Evolutionary conservation across 2,888 invertebrate genomes (phyloP).

Genomic region (Diplolepis rosae): DNA sequence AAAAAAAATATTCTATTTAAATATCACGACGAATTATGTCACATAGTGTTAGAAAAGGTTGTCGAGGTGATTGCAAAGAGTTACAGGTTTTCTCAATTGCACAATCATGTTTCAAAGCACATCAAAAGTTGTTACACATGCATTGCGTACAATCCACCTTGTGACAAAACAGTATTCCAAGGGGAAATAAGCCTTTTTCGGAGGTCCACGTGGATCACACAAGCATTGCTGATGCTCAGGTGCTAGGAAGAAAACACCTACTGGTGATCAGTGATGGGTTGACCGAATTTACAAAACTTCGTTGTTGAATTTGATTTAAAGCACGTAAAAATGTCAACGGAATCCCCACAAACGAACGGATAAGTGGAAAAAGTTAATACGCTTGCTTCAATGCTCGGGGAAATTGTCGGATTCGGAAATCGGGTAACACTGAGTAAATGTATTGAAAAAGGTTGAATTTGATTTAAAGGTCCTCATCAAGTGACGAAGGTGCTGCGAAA

Average conservation of each 20-base stretch:
- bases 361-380: constrained; percentile 46
- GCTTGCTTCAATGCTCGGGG: constrained; percentile 29
- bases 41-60: constrained; percentile 43
- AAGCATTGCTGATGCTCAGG: constrained; percentile 28
- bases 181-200: constrained; percentile 47
- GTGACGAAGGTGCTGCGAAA: constrained; percentile 45
- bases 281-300: constrained; percentile 38
- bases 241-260: constrained; percentile 33
- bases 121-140: constrained; percentile 45
- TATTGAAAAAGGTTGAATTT: constrained; percentile 32
- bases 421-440: constrained; percentile 35
- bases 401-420: constrained; percentile 14
- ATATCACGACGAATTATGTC: constrained; percentile 42
- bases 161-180: constrained; percentile 41
- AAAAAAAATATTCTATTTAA: constrained; percentile 27
- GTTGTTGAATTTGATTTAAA: constrained; percentile 34
- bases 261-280: constrained; percentile 38
- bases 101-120: constrained; percentile 38
- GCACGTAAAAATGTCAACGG: constrained; percentile 40
- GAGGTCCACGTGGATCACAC: constrained; percentile 45
- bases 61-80: constrained; percentile 32
- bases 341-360: constrained; percentile 45
- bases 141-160: constrained; percentile 35
- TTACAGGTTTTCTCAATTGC: constrained; percentile 51
- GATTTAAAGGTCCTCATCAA: constrained; percentile 49